Evolutionary conservation across 2,797 vertebrate species (phyloP).

Genomic region (Psittacula derbiana): DNA sequence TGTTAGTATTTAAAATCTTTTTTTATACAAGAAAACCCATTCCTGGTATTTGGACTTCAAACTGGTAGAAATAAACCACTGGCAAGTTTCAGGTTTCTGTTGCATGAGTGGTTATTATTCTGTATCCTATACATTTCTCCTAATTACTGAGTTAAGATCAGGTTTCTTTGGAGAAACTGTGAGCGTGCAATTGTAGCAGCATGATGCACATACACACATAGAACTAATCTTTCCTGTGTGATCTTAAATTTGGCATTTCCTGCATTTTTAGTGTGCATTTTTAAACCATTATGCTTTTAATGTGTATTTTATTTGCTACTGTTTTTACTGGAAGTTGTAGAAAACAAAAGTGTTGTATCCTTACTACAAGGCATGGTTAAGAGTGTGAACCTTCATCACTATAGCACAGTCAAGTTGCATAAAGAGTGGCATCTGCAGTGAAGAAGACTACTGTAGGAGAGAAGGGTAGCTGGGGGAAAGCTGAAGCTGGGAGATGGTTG

Average conservation of each 20-base stretch:
- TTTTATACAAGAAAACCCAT: neutral
- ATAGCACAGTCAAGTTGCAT: neutral
- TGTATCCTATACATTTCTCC: neutral
- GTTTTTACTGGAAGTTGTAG: neutral
- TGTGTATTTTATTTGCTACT: neutral
- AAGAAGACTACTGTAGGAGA: neutral
- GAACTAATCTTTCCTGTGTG: neutral
- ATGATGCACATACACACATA: neutral
- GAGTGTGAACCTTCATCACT: neutral
- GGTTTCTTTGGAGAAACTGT: neutral
- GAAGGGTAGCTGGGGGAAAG: neutral
- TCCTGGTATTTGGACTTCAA: neutral
- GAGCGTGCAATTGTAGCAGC: neutral
- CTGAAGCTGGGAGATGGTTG: neutral
- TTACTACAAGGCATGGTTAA: neutral
- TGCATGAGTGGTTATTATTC: neutral
- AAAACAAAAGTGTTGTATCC: neutral
- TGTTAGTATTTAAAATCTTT: neutral
- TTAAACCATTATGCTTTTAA: neutral
- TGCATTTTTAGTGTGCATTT: neutral
- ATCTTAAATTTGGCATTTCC: neutral
- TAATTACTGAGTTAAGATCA: neutral
- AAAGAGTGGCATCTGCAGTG: neutral
- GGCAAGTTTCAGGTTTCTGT: neutral
- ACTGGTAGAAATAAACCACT: neutral